Base-by-base conservation (phyloP, 2,888 invertebrate species). In the Cephus rjabovi region DNA sequence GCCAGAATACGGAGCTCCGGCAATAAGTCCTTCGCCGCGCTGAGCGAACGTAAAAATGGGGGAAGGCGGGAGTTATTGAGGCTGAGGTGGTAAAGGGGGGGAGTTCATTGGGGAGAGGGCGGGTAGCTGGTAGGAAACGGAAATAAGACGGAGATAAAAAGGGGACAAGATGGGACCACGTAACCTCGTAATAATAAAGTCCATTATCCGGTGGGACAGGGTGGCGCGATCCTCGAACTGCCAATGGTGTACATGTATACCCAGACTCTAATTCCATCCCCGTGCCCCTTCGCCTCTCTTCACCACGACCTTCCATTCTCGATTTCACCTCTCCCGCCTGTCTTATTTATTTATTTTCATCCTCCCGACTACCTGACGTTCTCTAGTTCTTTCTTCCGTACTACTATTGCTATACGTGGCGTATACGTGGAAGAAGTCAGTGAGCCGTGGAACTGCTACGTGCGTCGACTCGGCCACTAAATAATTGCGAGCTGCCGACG, bases 41-140 rank as follows among this genome's bases (percentile, higher is more conserved):
- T 86, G 87, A 87, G 87, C 85, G 86, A 84, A 84, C 84, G 87
- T 88, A 88, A 88, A 88, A 88, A 87, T 86, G 86, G 85, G 86
- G 85, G 85, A 79, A 81, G 73, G 77, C 35, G 71, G 80, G 80
- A 81, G 80, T 76, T 73, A 68, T 77, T 74, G 78, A 40, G 76
- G 76, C 35, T 35, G 75, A 74, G 71, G 76, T 80, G 79, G 75
- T 78, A 69, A 40, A 56, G 75, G 69, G 74, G 77, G 75, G 75
- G 75, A 73, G 31, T 76, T 68, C 81, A 80, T 79, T 85, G 87
- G 86, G 86, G 73, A 69, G 69, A 68, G 75, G 69, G 77, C 34
- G 76, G 77, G 73, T 71, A 76, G 40, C n/a, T 69, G 69, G 75
- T 35, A 79, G 75, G 31, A 34, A 78, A 79, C 88, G 87, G 23